These are phyloP conservation scores for Montipora sp. DNA, from an alignment of 64 coral and sea anemone genomes.

Conservation along the genomic window DNA sequence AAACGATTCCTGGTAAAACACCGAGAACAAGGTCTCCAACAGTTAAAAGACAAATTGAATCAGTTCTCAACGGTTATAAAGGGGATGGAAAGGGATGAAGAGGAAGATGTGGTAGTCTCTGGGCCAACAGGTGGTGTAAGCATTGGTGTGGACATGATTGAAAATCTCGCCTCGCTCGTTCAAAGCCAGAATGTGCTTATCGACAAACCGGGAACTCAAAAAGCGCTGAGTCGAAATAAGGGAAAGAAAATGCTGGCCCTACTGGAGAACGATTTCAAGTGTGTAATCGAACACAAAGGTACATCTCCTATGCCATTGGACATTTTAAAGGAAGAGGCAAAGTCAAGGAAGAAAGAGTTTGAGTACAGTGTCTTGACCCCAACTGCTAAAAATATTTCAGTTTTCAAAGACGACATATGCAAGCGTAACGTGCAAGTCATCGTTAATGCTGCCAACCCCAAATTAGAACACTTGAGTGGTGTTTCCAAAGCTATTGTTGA, in stretches of 20 bases:
- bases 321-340: background rate
- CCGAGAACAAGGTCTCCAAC: background rate
- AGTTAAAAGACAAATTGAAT: slow-evolving; percentile 8
- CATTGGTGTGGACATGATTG: background rate
- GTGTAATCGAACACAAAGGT: slow-evolving; percentile 11
- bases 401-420: slow-evolving; percentile 61
- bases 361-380: slow-evolving; percentile 14
- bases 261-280: slow-evolving; percentile 3
- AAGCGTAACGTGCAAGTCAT: slow-evolving; percentile 61
- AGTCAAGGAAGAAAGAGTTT: slow-evolving; percentile 1
- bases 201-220: slow-evolving; percentile 32
- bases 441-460: slow-evolving; percentile 64
- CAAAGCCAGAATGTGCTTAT: background rate
- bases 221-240: slow-evolving; percentile 7
- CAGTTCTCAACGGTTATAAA: slow-evolving; percentile 7
- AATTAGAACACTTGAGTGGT: slow-evolving; percentile 61
- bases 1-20: slow-evolving; percentile 9
- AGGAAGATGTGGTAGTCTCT: background rate
- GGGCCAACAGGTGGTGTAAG: slow-evolving; percentile 30
- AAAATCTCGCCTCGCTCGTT: slow-evolving; percentile 16
- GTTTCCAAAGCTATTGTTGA: slow-evolving; percentile 46
- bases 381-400: slow-evolving; percentile 29
- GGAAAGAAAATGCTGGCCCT: slow-evolving; percentile 19
- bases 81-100: background rate
- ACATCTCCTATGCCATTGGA: background rate